These are phyloP conservation scores for Indicator maculatus DNA, from an alignment of 2,113 vertebrate genomes.

Conservation along the genomic window DNA sequence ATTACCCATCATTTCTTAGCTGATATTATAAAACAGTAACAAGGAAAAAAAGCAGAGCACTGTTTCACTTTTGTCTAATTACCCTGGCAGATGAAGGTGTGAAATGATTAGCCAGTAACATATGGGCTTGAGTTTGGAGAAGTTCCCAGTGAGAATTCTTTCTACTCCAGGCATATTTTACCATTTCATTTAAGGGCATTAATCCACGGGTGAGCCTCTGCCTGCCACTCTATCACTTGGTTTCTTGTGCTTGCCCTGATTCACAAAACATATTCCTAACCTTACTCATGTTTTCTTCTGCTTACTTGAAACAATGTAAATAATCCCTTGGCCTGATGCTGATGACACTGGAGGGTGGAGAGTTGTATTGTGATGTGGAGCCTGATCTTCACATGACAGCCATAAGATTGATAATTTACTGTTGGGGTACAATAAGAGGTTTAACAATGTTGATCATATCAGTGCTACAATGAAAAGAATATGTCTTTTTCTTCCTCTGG, in stretches of 20 bases:
- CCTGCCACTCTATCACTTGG: background rate
- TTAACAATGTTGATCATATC: conserved; percentile 10
- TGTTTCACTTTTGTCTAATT: conserved; percentile 56
- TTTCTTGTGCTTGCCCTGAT: background rate
- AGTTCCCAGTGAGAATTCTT: conserved; percentile 38
- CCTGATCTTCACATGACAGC: conserved; percentile 18
- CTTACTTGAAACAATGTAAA: conserved; percentile 26
- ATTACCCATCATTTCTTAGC: background rate
- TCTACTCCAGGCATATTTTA: conserved; percentile 58
- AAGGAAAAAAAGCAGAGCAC: background rate
- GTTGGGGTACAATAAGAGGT: background rate
- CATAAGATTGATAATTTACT: conserved; percentile 44
- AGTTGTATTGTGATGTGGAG: background rate
- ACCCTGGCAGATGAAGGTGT: conserved; percentile 56
- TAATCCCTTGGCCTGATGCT: background rate
- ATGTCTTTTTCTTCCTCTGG: background rate
- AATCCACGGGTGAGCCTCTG: conserved; percentile 39
- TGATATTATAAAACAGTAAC: conserved; percentile 28
- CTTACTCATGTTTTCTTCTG: background rate
- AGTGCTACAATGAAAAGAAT: conserved; percentile 10
- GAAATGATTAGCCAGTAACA: conserved; percentile 65
- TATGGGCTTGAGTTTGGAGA: conserved; percentile 56
- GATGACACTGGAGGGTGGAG: background rate
- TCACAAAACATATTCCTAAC: background rate
- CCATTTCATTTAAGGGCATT: conserved; percentile 52